Conservation (phyloP, 2,113 vertebrate genomes). For the Benitochromis conjunctus region DNA sequence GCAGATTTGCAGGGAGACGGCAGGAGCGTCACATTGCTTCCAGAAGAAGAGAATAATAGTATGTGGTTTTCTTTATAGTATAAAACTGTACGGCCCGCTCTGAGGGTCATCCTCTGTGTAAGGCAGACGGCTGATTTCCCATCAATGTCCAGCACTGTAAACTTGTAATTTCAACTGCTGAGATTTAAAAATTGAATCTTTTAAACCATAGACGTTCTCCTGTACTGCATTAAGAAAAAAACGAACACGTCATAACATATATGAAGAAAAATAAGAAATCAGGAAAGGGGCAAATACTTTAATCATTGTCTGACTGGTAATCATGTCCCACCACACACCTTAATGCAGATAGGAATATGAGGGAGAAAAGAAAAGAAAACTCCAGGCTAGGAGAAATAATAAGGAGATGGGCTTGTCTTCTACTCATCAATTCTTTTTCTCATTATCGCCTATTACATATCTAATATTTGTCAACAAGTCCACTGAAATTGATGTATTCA, state of each 20-base stretch:
- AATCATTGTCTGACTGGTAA: not conserved
- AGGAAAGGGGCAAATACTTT: not conserved
- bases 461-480: not conserved
- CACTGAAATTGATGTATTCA: not conserved
- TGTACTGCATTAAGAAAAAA: not conserved
- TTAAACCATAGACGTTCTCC: not conserved
- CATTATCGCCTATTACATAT: not conserved
- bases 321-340: not conserved
- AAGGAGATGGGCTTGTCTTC: not conserved
- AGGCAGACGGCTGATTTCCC: not conserved
- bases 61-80: not conserved
- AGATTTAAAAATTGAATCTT: not conserved
- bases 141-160: not conserved
- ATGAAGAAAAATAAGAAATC: not conserved
- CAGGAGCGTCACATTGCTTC: not conserved
- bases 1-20: not conserved
- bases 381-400: not conserved
- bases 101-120: not conserved
- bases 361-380: not conserved
- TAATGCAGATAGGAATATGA: not conserved
- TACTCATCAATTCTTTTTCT: not conserved
- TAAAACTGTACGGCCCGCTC: not conserved
- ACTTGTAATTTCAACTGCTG: not conserved
- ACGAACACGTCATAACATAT: not conserved
- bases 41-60: not conserved